Percentiles rank a stretch among this genome's conserved stretches.
Evolutionary conservation across 2,113 vertebrate species (phyloP).

Genomic region (Podilymbus podiceps): DNA sequence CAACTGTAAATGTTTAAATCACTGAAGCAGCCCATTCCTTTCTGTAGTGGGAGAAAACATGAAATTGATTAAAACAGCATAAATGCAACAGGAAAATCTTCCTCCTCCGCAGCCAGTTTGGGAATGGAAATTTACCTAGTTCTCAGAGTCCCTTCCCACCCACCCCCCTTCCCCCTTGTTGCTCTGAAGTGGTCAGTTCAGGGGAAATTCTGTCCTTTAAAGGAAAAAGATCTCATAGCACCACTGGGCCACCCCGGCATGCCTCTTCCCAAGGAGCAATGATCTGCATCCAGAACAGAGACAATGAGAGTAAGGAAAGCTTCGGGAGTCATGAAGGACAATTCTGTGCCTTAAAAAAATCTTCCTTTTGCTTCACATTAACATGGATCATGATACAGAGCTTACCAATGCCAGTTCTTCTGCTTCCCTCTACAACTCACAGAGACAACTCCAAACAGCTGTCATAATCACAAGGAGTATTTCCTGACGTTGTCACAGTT

Average conservation of each 20-base stretch:
- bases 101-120: slow-evolving; percentile 12
- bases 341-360: neutral
- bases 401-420: neutral
- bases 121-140: slow-evolving; percentile 50
- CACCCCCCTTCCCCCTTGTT: neutral
- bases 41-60: slow-evolving; percentile 12
- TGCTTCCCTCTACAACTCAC: neutral
- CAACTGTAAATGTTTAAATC: slow-evolving; percentile 28
- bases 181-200: neutral
- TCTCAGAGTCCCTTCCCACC: no score
- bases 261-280: neutral
- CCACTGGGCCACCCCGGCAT: neutral
- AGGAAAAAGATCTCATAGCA: neutral
- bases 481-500: neutral
- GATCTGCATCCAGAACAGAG: neutral
- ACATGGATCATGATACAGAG: neutral
- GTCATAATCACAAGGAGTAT: neutral
- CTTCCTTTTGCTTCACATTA: neutral
- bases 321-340: neutral
- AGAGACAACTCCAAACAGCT: neutral
- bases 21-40: neutral
- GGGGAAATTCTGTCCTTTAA: neutral
- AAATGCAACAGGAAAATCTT: slow-evolving; percentile 31
- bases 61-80: slow-evolving; percentile 37
- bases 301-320: neutral